Evolutionary conservation across 2,797 vertebrate species (phyloP).

Genomic region (Pithecia hirsuta): DNA sequence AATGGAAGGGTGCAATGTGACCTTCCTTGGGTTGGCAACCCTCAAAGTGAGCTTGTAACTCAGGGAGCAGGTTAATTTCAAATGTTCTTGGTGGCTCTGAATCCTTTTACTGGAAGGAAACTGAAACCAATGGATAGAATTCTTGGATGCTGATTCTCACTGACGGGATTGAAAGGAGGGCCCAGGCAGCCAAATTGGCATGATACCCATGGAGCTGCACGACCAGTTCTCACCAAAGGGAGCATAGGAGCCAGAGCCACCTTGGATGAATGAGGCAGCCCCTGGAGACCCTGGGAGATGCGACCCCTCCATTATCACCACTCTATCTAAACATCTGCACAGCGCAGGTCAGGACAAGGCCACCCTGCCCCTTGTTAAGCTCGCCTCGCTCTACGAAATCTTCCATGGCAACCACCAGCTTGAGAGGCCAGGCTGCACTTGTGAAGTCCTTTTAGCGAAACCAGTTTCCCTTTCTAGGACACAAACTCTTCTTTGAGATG

Average conservation of each 20-base stretch:
- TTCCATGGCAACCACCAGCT: not conserved
- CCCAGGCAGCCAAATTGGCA: not conserved
- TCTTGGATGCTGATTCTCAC: not conserved
- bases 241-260: not conserved
- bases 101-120: not conserved
- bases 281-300: not conserved
- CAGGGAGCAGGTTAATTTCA: not conserved
- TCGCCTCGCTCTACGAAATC: not conserved
- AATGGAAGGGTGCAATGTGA: not conserved
- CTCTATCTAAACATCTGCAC: not conserved
- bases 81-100: not conserved
- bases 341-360: not conserved
- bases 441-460: not conserved
- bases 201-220: rapidly evolving
- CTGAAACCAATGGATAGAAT: not conserved
- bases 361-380: not conserved
- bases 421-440: not conserved
- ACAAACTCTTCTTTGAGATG: not conserved
- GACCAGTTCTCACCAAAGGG: not conserved
- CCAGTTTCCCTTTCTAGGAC: not conserved
- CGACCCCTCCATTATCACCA: not conserved
- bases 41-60: not conserved
- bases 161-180: rapidly evolving
- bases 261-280: not conserved
- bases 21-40: not conserved